Evolutionary conservation across 2,113 vertebrate species (phyloP).

Genomic region (Bufo bufo): DNA sequence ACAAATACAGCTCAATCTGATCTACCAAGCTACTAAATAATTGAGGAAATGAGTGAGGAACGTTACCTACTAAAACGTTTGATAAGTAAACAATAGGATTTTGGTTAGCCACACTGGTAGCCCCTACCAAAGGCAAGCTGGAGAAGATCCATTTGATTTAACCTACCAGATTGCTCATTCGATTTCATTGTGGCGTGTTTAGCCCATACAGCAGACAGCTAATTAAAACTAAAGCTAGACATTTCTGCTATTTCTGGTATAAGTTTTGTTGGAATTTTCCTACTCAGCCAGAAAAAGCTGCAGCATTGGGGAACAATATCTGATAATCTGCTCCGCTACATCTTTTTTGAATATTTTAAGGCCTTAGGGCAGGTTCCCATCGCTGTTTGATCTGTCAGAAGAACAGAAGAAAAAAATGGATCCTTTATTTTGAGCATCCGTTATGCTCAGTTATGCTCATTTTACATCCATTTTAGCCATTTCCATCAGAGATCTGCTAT

Average conservation of each 20-base stretch:
- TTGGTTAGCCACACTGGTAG: not conserved
- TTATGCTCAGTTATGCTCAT: no score
- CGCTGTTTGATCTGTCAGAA: no score
- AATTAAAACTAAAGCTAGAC: not conserved
- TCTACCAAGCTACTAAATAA: constrained; percentile 1
- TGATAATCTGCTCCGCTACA: not conserved
- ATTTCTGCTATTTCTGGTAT: not conserved
- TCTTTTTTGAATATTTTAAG: not conserved
- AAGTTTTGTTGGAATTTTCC: not conserved
- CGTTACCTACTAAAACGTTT: not conserved
- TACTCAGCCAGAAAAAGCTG: not conserved
- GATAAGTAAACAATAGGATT: not conserved
- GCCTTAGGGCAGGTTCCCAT: not conserved
- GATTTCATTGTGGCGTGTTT: not conserved
- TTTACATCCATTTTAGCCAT: no score
- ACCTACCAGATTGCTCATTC: not conserved
- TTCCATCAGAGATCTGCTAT: no score
- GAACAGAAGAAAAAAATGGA: no score
- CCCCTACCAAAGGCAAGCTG: not conserved
- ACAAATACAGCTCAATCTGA: not conserved
- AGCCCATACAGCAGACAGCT: not conserved
- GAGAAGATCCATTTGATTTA: not conserved
- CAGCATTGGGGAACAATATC: not conserved
- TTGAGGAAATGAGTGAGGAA: not conserved
- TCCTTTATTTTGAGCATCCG: no score